Conservation (phyloP, 2,113 vertebrate genomes). For the Dicaeum eximium region DNA sequence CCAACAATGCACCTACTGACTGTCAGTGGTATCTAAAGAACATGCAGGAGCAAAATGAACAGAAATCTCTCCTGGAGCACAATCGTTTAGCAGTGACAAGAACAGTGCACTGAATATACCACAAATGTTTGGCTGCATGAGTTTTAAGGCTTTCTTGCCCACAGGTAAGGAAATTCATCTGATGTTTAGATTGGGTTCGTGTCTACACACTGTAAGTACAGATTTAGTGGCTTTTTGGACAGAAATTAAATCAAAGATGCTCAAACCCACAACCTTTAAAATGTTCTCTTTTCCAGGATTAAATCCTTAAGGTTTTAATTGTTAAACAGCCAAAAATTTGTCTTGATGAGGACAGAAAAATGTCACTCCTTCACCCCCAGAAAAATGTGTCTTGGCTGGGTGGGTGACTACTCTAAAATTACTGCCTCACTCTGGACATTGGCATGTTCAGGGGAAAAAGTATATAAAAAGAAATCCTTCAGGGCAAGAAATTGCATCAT, state of each 20-base stretch:
- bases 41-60: not conserved
- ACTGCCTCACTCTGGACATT: not conserved
- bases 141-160: conserved; percentile 4
- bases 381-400: not conserved
- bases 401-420: not conserved
- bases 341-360: not conserved
- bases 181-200: not conserved
- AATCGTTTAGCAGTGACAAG: not conserved
- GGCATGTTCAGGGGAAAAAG: not conserved
- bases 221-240: not conserved
- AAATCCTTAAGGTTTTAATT: not conserved
- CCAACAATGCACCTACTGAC: not conserved
- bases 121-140: not conserved
- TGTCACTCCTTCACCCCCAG: not conserved
- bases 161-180: conserved; percentile 33
- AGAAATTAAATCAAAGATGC: not conserved
- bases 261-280: not conserved
- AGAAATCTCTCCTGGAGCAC: conserved; percentile 15
- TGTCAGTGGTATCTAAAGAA: not conserved
- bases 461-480: not conserved
- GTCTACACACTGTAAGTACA: not conserved
- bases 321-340: not conserved
- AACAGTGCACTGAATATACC: not conserved
- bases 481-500: not conserved
- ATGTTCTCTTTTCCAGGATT: not conserved